These are phyloP conservation scores for Eumacrocentrus americanus DNA, from an alignment of 2,888 invertebrate species.

Conservation along the genomic window DNA sequence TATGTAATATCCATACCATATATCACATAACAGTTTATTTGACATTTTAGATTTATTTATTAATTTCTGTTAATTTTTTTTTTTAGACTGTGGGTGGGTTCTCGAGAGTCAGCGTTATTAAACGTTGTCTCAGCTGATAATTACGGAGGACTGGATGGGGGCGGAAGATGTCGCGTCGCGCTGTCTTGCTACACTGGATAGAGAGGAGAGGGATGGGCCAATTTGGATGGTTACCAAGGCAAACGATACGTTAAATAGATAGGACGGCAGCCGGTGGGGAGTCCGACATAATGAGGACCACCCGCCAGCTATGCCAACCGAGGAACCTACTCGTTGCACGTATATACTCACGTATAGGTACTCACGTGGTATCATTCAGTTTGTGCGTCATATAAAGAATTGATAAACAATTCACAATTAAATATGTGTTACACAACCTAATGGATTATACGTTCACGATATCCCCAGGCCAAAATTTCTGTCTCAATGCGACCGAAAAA, in stretches of 20 bases:
- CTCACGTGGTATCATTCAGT: conserved; percentile 29
- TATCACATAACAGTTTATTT: neutral
- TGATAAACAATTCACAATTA: neutral
- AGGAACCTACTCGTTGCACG: conserved; percentile 21
- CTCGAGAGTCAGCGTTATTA: conserved; percentile 4
- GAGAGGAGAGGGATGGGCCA: conserved; percentile 52
- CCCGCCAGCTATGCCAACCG: conserved; percentile 52
- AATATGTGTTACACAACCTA: too few species aligned
- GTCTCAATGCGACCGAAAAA: too few species aligned
- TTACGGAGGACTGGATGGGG: conserved; percentile 43
- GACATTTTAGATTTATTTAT: too few species aligned
- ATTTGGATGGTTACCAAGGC: conserved; percentile 62
- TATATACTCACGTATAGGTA: conserved; percentile 10
- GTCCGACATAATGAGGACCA: conserved; percentile 60
- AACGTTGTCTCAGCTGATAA: conserved; percentile 40
- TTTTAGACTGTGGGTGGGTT: neutral
- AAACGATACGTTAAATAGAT: conserved; percentile 62
- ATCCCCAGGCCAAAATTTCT: too few species aligned
- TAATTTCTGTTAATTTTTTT: too few species aligned
- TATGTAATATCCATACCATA: neutral
- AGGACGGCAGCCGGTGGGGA: conserved; percentile 57
- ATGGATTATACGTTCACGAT: too few species aligned
- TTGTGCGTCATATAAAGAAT: neutral
- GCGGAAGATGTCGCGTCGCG: conserved; percentile 20
- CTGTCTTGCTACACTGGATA: conserved; percentile 21